Evolutionary conservation across 2,113 vertebrate species (phyloP).

Genomic region (Hydropotes inermis): DNA sequence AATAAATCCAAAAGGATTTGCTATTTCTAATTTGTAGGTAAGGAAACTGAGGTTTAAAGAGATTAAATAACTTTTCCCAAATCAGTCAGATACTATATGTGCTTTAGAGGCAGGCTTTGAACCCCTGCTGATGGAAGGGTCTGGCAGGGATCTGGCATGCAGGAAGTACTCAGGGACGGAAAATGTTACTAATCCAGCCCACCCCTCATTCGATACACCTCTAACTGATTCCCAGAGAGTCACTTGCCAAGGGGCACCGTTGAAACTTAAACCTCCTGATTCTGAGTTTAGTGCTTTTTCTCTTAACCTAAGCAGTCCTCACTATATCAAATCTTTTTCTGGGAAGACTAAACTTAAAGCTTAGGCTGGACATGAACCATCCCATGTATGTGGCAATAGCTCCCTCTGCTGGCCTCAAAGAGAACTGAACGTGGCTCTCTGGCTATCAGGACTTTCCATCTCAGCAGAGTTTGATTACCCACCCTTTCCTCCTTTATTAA

Average conservation of each 20-base stretch:
- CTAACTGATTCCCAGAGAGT: background rate
- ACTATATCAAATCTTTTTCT: background rate
- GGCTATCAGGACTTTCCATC: background rate
- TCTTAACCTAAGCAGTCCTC: background rate
- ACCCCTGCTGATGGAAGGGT: background rate
- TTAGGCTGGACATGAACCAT: accelerated
- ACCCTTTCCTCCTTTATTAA: background rate
- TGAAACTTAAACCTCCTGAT: background rate
- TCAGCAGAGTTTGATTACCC: background rate
- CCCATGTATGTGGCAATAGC: background rate
- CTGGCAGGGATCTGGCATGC: background rate
- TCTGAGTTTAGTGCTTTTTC: background rate
- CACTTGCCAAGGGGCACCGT: background rate
- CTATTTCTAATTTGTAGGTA: background rate
- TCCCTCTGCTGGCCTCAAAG: slow-evolving; percentile 8
- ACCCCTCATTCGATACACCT: background rate
- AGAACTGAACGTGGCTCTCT: background rate
- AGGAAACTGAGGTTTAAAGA: background rate
- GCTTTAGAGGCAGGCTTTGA: background rate
- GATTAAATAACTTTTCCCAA: background rate
- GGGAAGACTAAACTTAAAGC: background rate
- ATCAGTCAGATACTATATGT: background rate
- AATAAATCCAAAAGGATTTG: background rate
- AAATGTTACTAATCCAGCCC: background rate
- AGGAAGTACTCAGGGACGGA: background rate